Evolutionary conservation across 2,888 invertebrate genomes (phyloP), one percentile per base, ranked within the genome.

Genomic region (Lysandra coridon): DNA sequence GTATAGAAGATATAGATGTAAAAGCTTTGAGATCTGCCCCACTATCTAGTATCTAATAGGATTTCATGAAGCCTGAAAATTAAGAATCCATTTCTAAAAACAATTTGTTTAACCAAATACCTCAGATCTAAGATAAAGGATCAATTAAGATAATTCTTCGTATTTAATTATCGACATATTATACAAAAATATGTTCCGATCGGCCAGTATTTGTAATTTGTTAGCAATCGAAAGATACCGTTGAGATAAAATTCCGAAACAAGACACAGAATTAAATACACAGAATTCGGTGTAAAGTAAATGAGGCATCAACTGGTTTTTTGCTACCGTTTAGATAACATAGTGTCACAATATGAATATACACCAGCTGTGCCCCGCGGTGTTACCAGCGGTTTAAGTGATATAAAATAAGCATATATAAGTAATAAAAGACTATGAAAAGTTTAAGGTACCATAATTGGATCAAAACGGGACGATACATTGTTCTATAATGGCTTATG

Each of bases 301-400:
- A 37, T 30, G 75, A 23, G 49, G 75, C 5, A 53, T 49, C 75
- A 75, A 75, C 75, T 44, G 49, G 75, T 75, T 44, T 44, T 75
- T 49, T 49, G 75, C 75, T 75, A 75, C 49, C 49, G 75, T 49
- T 75, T 30, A 75, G 23, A 75, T 75, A 75, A 53, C 69, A 12
- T 14, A 12, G 12, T 33, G 1, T 14, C 30, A 64, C 4, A 30
- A 7, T 64, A 12, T 64, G 12, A 1, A 23, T 23, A 23, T 23
- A 23, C 23, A 23, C 23, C 23, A 23, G 23, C 23, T 23, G 23
- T 23, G 23, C 23, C 23, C 23, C 23, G 23, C 23, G 23, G 23
- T 23, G 23, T 0, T 23, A 23, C 23, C 23, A 23, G 23, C 23
- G 23, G 23, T 23, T 23, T 23, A 23, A 23, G 23, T 23, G 23